Percentiles rank a stretch among this genome's conserved stretches.
Conservation (phyloP, 2,888 invertebrate genomes). For the Eretmocerus hayati region DNA sequence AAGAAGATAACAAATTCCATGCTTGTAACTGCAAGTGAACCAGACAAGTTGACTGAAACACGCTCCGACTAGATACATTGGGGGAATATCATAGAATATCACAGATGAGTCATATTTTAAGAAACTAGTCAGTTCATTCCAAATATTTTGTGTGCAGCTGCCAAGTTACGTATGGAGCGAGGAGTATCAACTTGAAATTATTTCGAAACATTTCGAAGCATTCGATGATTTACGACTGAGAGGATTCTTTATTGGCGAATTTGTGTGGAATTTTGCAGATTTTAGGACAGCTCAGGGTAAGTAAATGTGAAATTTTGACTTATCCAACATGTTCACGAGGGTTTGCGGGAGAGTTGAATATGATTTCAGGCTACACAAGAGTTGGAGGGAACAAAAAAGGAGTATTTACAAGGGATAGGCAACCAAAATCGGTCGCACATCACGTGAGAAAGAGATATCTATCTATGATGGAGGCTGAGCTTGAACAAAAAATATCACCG, state of each 20-base stretch:
- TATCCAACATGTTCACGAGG: neutral
- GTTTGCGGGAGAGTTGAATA: no score
- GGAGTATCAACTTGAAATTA: slow-evolving; percentile 81
- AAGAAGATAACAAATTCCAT: no score
- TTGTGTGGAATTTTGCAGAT: slow-evolving; percentile 99
- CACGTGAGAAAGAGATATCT: slow-evolving; percentile 72
- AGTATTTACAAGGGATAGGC: slow-evolving; percentile 79
- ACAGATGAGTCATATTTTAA: no score
- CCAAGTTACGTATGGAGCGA: slow-evolving; percentile 89
- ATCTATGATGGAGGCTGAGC: no score
- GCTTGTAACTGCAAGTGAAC: no score
- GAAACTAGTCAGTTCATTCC: no score
- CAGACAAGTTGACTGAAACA: no score
- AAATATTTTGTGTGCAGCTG: slow-evolving; percentile 49
- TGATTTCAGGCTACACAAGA: slow-evolving; percentile 69
- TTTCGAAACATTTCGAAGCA: slow-evolving; percentile 82
- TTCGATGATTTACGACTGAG: slow-evolving; percentile 73
- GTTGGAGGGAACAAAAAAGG: slow-evolving; percentile 86
- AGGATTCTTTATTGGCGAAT: slow-evolving; percentile 87
- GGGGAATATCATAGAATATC: no score
- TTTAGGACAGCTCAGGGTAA: slow-evolving; percentile 89
- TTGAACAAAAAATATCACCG: no score
- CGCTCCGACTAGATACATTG: no score
- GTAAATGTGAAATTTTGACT: neutral
- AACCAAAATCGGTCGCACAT: slow-evolving; percentile 86